Base-by-base conservation (phyloP, 2,888 invertebrate genomes). In the Aelia acuminata region DNA sequence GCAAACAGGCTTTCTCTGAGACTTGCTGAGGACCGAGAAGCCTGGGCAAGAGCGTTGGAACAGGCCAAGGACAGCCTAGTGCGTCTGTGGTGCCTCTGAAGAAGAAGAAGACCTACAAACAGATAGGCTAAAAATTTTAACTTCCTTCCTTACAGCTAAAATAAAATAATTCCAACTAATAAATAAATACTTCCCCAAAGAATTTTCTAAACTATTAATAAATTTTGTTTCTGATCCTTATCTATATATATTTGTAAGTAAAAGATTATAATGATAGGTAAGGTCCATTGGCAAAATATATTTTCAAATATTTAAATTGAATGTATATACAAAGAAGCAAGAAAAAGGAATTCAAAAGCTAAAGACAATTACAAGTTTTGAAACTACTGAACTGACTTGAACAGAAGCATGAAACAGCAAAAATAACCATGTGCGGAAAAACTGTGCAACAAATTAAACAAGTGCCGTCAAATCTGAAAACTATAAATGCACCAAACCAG, bases 401-500 rank as follows among this genome's bases (percentile, higher is more conserved):
- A 70, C 2, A 70, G 2, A 70, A 70, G 63, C 57, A 57, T 57
- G 26, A 26, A 26, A 48, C 18, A 84, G 31, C 48, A 84, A 47
- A 50, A 84, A 84, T 18, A 50, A 84, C 31, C 48, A 15, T 50
- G 50, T 84, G 84, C 49, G 26, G 18, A 49, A 48, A 39, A 85
- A 85, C 50, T 85, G 85, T 53, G 50, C 85, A 35, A 53, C 31
- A 85, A 39, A 31, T n/a, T 84, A 35, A 43, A 53, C 85, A 57
- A 10, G 85, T 85, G 85, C 57, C 53, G 39, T 85, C n/a, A 35
- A 39, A 53, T 85, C 35, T 53, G 10, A 85, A 85, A 39, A 57
- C 35, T 57, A 85, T 39, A 85, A 48, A 84, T 48, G 13, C 31
- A 85, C 49, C 85, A 85, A 85, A 53, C 85, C 85, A 85, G 85